phyloP scores from a whole-genome alignment of 2,888 invertebrate genomes.

The Criorhina ranunculi region DNA sequence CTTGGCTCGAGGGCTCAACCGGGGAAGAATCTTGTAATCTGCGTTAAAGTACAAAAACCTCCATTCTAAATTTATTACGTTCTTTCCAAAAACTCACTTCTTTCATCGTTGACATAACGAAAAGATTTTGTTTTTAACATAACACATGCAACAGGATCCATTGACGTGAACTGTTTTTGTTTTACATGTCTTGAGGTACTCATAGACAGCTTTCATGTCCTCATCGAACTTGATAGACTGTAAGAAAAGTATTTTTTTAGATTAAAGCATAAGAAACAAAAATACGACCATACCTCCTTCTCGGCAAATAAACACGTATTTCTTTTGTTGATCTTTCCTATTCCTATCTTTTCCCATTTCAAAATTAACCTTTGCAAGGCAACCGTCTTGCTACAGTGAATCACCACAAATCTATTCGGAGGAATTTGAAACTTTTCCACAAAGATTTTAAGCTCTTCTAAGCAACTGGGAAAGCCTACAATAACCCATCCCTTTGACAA shows the following conservation, averaged over 20 bases:
- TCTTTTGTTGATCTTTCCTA: neutral
- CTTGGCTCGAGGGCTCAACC: no score
- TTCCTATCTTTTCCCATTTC: conserved; percentile 67
- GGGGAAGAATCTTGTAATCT: no score
- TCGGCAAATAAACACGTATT: conserved; percentile 78
- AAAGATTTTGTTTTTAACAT: conserved; percentile 79
- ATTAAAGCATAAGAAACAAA: neutral
- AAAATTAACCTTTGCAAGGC: conserved; percentile 79
- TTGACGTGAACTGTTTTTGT: conserved; percentile 80
- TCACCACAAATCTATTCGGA: conserved; percentile 85
- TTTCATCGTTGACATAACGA: conserved; percentile 74
- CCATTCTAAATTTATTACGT: no score
- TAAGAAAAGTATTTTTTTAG: conserved; percentile 28
- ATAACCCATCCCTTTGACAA: conserved; percentile 87
- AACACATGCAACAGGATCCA: conserved; percentile 77
- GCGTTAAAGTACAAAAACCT: no score
- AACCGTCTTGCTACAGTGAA: conserved; percentile 80
- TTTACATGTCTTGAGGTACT: conserved; percentile 79
- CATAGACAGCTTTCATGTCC: conserved; percentile 77
- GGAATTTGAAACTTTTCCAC: conserved; percentile 85
- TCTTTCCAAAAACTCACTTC: neutral
- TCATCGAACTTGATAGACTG: conserved; percentile 80
- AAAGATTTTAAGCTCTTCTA: conserved; percentile 85
- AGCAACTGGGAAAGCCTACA: conserved; percentile 85
- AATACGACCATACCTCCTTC: conserved; percentile 73